Percentiles rank a stretch among this genome's conserved stretches.
These are phyloP conservation scores for Sinopyrophorus schimmeli DNA, from an alignment of 2,888 invertebrate species.

Conservation along the genomic window DNA sequence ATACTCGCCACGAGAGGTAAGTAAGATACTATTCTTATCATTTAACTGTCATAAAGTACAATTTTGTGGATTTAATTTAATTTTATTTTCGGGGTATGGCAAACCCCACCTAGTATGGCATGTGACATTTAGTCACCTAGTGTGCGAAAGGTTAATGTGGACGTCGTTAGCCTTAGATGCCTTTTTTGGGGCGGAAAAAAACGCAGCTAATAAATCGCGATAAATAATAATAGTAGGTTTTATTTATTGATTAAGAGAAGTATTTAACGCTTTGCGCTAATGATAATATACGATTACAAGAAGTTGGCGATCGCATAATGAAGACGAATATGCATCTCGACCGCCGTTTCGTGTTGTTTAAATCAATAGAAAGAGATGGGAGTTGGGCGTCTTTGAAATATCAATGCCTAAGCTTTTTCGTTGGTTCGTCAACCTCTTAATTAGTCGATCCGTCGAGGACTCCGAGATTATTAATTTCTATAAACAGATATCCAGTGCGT, in stretches of 20 bases:
- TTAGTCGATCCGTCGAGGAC: conserved; percentile 15
- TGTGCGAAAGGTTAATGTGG: too few relatives aligned
- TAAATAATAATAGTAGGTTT: too few relatives aligned
- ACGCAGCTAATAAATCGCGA: too few relatives aligned
- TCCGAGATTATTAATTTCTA: conserved; percentile 22
- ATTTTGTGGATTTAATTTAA: too few relatives aligned
- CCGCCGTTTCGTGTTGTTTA: conserved; percentile 5
- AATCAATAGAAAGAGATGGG: conserved; percentile 21
- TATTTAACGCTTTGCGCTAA: conserved; percentile 14
- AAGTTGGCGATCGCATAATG: conserved; percentile 6
- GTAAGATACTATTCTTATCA: too few relatives aligned
- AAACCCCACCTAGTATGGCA: too few relatives aligned
- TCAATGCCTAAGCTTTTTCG: conserved; percentile 21
- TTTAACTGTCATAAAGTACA: too few relatives aligned
- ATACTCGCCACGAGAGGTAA: too few relatives aligned
- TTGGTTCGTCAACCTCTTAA: conserved; percentile 21
- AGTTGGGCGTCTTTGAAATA: conserved; percentile 17
- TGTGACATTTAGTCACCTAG: too few relatives aligned
- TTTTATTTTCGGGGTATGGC: too few relatives aligned
- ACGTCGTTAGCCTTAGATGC: too few relatives aligned
- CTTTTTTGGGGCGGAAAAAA: too few relatives aligned
- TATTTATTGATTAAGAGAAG: conserved; percentile 16
- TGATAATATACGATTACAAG: conserved; percentile 16
- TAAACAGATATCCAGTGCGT: conserved; percentile 1
- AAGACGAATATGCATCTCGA: conserved; percentile 12